Evolutionary conservation across 2,113 vertebrate genomes (phyloP).

Genomic region (Triplophysa dalaica): DNA sequence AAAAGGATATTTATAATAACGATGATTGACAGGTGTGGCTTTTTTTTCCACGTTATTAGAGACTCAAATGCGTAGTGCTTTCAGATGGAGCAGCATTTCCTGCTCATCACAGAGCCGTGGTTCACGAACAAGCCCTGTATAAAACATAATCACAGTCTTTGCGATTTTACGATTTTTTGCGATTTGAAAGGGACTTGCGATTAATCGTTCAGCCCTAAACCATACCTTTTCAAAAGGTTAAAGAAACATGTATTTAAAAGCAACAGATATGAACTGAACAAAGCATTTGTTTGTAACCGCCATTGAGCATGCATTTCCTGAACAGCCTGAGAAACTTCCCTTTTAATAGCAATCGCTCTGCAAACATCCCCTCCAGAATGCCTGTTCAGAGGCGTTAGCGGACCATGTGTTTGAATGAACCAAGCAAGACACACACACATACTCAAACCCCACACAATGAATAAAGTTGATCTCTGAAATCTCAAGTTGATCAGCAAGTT

Average conservation of each 20-base stretch:
- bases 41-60: no score
- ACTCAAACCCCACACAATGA: no score
- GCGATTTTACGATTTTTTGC: no score
- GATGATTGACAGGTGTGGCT: no score
- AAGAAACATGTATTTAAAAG: not conserved
- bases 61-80: no score
- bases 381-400: not conserved
- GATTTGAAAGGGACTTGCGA: no score
- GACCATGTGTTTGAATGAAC: not conserved
- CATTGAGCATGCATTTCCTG: slow-evolving; percentile 22
- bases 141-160: no score
- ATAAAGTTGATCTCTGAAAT: not conserved
- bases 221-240: not conserved
- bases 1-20: no score
- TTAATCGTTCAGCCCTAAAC: not conserved
- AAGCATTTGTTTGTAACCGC: not conserved
- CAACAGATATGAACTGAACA: slow-evolving; percentile 1
- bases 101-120: no score
- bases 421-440: not conserved
- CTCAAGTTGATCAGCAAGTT: no score
- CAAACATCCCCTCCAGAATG: slow-evolving; percentile 25
- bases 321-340: not conserved
- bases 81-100: no score
- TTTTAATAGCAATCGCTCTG: slow-evolving; percentile 8
- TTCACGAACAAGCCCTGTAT: no score